Evolutionary conservation across 1,140 invertebrate genomes (phyloP).

Genomic region (Spodoptera frugiperda): DNA sequence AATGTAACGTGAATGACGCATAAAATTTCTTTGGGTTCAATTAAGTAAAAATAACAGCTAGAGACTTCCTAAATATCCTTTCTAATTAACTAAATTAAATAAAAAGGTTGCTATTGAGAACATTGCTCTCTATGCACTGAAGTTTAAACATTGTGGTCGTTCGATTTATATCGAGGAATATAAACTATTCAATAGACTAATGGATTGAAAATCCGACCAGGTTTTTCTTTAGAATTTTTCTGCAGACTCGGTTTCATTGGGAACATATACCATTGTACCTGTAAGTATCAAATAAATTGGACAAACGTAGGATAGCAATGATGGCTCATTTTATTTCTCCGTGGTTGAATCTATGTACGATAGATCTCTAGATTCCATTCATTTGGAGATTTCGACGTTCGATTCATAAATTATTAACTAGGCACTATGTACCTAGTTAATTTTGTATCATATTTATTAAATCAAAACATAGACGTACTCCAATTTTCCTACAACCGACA

Average conservation of each 20-base stretch:
- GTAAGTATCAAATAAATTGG: neutral
- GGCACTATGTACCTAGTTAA: too few species aligned
- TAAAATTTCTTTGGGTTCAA: neutral
- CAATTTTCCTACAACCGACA: too few species aligned
- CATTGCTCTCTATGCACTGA: neutral
- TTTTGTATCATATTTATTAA: too few species aligned
- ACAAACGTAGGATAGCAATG: neutral
- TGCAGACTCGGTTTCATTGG: slow-evolving; percentile 2
- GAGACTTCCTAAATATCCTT: neutral
- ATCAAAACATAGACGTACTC: too few species aligned
- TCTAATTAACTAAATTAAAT: neutral
- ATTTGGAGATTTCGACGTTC: too few species aligned
- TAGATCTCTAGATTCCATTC: too few species aligned
- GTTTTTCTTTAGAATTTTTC: neutral
- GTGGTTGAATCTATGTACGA: too few species aligned
- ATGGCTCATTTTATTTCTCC: too few species aligned
- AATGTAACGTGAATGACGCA: neutral
- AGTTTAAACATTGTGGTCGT: neutral
- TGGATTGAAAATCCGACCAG: slow-evolving; percentile 22
- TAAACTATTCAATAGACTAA: slow-evolving; percentile 26
- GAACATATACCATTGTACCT: neutral
- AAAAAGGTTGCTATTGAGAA: neutral
- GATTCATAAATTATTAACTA: too few species aligned
- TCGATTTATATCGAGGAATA: slow-evolving; percentile 1
- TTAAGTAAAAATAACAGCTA: neutral